A percentile compares a stretch with the other conserved stretches of the same genome.
These are phyloP conservation scores for Labia minor DNA, from an alignment of 2,888 invertebrate genomes.

Conservation along the genomic window DNA sequence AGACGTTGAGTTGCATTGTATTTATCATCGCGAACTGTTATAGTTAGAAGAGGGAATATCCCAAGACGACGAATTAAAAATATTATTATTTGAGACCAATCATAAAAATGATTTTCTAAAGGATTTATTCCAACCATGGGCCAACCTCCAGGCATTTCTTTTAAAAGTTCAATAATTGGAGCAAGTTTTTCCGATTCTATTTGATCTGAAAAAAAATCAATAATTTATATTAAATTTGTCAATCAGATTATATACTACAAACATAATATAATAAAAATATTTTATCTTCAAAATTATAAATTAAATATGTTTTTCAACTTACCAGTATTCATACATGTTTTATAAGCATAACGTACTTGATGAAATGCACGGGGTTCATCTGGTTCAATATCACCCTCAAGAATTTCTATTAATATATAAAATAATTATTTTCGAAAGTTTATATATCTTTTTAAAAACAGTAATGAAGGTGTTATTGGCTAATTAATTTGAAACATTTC, in stretches of 20 bases:
- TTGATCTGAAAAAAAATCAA: background rate
- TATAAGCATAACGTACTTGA: background rate
- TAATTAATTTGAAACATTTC: too few relatives aligned
- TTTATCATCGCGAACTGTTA: background rate
- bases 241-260: background rate
- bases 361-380: background rate
- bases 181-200: background rate
- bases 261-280: too few relatives aligned
- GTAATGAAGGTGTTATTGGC: too few relatives aligned
- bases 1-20: background rate
- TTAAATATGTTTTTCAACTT: background rate
- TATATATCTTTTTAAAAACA: too few relatives aligned
- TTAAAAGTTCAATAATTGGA: background rate
- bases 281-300: too few relatives aligned
- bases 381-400: background rate
- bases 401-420: background rate
- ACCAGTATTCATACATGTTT: conserved; percentile 5
- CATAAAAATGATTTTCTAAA: background rate
- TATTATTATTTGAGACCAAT: background rate
- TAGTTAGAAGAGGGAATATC: background rate
- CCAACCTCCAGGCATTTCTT: background rate
- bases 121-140: background rate
- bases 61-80: background rate
- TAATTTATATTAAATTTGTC: background rate
- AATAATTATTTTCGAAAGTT: background rate